A percentile compares a stretch with the other conserved stretches of the same genome.
Evolutionary conservation across 1,140 invertebrate species (phyloP).

Genomic region (Ptiloglossa arizonensis): DNA sequence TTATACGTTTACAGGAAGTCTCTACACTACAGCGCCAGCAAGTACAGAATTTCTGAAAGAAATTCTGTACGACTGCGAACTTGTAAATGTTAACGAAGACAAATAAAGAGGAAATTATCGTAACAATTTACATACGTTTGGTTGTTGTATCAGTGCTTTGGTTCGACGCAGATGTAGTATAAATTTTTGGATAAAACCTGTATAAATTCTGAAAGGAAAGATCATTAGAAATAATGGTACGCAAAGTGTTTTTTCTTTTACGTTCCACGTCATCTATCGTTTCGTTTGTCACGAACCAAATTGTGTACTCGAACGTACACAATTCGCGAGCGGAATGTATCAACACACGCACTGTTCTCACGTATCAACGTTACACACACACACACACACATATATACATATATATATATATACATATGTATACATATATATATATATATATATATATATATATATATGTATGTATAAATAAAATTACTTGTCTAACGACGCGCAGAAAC

Average conservation of each 20-base stretch:
- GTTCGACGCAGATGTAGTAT: not conserved
- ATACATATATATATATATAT: too few species aligned
- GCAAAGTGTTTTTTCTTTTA: not conserved
- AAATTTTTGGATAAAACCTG: not conserved
- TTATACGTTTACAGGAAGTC: slow-evolving; percentile 70
- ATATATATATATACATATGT: too few species aligned
- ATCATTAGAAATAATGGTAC: not conserved
- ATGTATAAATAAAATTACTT: slow-evolving; percentile 3
- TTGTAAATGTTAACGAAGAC: slow-evolving; percentile 39
- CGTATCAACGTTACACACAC: not conserved
- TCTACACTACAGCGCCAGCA: slow-evolving; percentile 77
- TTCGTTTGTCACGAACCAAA: not conserved
- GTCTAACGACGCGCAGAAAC: not conserved
- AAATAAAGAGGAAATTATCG: slow-evolving; percentile 1
- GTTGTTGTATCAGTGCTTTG: not conserved
- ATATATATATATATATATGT: too few species aligned
- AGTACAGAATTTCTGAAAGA: slow-evolving; percentile 75
- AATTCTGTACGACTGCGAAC: slow-evolving; percentile 61
- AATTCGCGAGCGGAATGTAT: not conserved
- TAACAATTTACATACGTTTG: slow-evolving; percentile 5
- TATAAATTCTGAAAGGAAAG: slow-evolving; percentile 17
- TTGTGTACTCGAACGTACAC: too few species aligned
- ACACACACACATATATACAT: too few species aligned
- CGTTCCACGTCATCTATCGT: not conserved
- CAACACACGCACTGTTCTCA: not conserved